phyloP scores from a whole-genome alignment of 2,113 vertebrate species.

The Delphinus delphis region DNA sequence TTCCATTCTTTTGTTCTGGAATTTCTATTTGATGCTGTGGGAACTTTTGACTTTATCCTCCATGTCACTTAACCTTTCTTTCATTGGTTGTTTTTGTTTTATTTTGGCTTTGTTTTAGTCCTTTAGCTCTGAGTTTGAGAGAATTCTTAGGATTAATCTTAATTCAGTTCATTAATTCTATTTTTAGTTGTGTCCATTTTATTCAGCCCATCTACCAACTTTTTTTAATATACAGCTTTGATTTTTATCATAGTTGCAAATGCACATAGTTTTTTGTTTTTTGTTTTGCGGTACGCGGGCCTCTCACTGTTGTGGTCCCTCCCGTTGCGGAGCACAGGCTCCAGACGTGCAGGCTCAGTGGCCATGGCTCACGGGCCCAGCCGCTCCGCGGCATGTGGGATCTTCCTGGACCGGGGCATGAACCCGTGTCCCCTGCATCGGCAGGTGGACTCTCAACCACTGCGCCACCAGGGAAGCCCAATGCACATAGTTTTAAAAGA shows the following conservation, averaged over 20 bases:
- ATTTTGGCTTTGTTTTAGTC: not conserved
- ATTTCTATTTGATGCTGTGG: not conserved
- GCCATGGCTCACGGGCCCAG: too few relatives aligned
- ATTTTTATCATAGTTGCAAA: not conserved
- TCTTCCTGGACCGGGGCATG: too few relatives aligned
- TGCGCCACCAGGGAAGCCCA: not conserved
- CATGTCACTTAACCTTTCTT: not conserved
- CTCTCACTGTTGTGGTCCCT: too few relatives aligned
- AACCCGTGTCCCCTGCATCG: too few relatives aligned
- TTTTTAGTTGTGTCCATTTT: not conserved
- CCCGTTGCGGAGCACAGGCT: too few relatives aligned
- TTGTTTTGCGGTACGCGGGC: too few relatives aligned
- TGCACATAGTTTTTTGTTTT: not conserved
- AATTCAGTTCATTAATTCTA: not conserved
- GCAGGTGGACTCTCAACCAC: too few relatives aligned
- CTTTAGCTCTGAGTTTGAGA: not conserved
- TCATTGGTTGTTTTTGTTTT: not conserved
- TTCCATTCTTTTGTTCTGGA: not conserved
- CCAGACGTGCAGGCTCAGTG: accelerated
- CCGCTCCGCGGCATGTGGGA: too few relatives aligned
- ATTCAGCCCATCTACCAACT: not conserved
- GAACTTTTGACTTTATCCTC: not conserved
- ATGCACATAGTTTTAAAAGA: not conserved
- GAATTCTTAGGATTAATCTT: not conserved
- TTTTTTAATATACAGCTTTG: not conserved